phyloP scores from a whole-genome alignment of 2,888 invertebrate species.

The Chrysolina oricalcia region DNA sequence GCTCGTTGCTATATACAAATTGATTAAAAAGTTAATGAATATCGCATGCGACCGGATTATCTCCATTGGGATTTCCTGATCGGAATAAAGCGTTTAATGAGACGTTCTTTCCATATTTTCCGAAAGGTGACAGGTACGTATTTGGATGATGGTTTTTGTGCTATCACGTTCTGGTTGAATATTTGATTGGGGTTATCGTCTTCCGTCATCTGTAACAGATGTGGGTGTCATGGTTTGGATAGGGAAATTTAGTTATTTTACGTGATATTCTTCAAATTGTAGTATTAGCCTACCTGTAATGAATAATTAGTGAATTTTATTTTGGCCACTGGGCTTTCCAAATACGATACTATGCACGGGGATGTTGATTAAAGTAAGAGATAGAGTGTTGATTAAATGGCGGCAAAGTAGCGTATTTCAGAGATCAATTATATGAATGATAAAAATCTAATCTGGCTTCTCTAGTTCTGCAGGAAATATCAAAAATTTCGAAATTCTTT shows the following conservation, averaged over 20 bases:
- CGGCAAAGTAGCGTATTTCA: too few species aligned
- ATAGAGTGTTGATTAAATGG: too few species aligned
- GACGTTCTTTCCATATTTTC: constrained; percentile 23
- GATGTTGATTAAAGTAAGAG: too few species aligned
- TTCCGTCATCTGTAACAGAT: constrained; percentile 3
- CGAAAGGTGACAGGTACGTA: constrained; percentile 16
- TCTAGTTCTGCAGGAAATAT: too few species aligned
- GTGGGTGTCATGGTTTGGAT: background rate
- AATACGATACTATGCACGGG: too few species aligned
- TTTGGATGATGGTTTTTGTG: background rate
- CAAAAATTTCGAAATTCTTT: too few species aligned
- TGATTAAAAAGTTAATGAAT: constrained; percentile 12
- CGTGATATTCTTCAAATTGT: background rate
- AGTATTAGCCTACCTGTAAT: too few species aligned
- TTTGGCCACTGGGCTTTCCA: too few species aligned
- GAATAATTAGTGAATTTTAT: too few species aligned
- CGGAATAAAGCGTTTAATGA: constrained; percentile 3
- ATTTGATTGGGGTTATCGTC: constrained; percentile 15
- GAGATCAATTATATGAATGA: too few species aligned
- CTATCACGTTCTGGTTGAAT: constrained; percentile 9
- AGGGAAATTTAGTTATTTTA: background rate
- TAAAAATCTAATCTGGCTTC: too few species aligned
- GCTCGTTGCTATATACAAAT: background rate
- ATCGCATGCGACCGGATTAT: background rate
- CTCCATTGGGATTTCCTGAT: constrained; percentile 21